Evolutionary conservation across 2,888 invertebrate species (phyloP).

Genomic region (Callimorpha dominula): DNA sequence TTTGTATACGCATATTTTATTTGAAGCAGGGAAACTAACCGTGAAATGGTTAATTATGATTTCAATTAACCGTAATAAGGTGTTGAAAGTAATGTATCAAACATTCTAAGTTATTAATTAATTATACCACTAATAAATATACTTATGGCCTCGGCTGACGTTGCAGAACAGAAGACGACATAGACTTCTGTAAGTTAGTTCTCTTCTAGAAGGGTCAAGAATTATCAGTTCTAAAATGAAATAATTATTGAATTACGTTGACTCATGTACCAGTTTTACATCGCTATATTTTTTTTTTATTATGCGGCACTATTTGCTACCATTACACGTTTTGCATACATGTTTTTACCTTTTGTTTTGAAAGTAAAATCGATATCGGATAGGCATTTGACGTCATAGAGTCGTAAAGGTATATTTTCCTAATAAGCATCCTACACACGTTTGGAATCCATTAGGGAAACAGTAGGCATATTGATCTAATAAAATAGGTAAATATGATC

Average conservation of each 20-base stretch:
- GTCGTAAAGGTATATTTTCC: background rate
- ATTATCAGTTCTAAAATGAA: background rate
- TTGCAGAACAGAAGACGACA: background rate
- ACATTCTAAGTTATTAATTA: background rate
- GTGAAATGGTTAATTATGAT: background rate
- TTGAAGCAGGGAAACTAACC: background rate
- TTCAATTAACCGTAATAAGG: background rate
- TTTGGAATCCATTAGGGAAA: conserved; percentile 25
- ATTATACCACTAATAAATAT: background rate
- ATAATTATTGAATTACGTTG: background rate
- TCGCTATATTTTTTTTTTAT: background rate
- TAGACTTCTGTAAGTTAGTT: background rate
- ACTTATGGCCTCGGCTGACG: background rate
- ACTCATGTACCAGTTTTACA: background rate
- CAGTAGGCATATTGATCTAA: conserved; percentile 6
- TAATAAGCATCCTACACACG: conserved; percentile 10
- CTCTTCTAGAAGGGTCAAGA: background rate
- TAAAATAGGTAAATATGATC: background rate
- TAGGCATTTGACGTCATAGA: background rate
- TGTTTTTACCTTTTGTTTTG: background rate
- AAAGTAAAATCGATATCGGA: conserved; percentile 16
- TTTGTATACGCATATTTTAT: background rate
- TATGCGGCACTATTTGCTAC: background rate
- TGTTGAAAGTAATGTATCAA: background rate
- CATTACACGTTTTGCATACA: conserved; percentile 4